Percentiles rank a stretch among this genome's conserved stretches.
Evolutionary conservation across 92 coral and sea anemone genomes (phyloP).

Genomic region (Phenganax subtilis): DNA sequence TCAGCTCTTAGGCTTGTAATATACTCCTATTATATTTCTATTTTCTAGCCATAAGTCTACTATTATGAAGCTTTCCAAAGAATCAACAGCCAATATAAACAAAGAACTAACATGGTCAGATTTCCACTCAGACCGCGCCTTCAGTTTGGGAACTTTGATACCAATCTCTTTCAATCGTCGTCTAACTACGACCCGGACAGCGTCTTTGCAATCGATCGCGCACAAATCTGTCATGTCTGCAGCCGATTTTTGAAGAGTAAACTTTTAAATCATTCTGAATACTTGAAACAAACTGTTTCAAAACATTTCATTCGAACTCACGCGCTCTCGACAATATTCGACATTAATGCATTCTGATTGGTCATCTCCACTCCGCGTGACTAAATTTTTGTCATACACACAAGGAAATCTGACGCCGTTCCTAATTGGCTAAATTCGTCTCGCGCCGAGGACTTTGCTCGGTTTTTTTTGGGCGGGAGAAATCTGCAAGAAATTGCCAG

Average conservation of each 20-base stretch:
- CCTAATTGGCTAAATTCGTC: too few relatives aligned
- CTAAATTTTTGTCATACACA: not conserved
- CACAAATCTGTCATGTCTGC: constrained; percentile 80
- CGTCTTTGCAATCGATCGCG: constrained; percentile 88
- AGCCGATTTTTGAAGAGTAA: not conserved
- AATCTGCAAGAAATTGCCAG: too few relatives aligned
- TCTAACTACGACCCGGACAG: constrained; percentile 78
- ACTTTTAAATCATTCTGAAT: constrained; percentile 37
- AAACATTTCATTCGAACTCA: constrained; percentile 30
- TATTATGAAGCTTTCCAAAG: not conserved
- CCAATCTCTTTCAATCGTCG: constrained; percentile 82
- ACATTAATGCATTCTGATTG: constrained; percentile 19
- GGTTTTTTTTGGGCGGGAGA: too few relatives aligned
- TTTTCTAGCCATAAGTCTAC: too few relatives aligned
- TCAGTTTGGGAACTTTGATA: constrained; percentile 85
- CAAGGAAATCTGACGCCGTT: too few relatives aligned
- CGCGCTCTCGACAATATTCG: constrained; percentile 18
- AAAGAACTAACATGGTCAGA: constrained; percentile 23
- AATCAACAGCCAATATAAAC: not conserved
- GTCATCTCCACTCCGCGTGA: constrained; percentile 22
- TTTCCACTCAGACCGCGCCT: constrained; percentile 57
- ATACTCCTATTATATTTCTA: too few relatives aligned
- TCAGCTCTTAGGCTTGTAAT: too few relatives aligned
- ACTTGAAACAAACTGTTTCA: not conserved
- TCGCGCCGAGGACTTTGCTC: too few relatives aligned